Evolutionary conservation across 2,888 invertebrate genomes (phyloP), one percentile per base, ranked within the genome.

Genomic region (Achlya flavicornis): DNA sequence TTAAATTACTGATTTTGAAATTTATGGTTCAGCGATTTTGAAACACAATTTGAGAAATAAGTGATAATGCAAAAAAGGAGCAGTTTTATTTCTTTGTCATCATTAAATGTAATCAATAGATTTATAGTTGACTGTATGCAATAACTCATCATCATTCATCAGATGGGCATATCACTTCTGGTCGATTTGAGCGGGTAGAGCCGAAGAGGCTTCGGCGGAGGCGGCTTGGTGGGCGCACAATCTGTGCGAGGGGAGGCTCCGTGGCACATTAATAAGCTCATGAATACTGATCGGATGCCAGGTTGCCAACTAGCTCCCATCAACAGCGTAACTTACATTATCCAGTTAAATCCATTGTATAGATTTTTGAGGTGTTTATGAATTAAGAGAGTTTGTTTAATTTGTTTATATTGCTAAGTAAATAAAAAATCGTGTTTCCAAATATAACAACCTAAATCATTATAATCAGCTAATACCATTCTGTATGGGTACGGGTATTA

Each of bases 231-330:
- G 77, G 82, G 79, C 80, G 81, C 79, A 80, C 84, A 81, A 85
- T 87, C 83, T 87, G 86, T 84, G 80, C 79, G 81, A 78, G 77
- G 77, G 73, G 72, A 73, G 74, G 78, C 71, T 78, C 74, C 71
- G 75, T 78, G 75, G 73, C 81, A 85, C 89, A 89, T 91, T 91
- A 90, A 90, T 89, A 90, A 86, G 82, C 85, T 89, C 87, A 89
- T 91, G 91, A 92, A 92, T 89, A 89, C 86, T 86, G 82, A 88
- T 86, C 81, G 82, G 71, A 66, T 78, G 74, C 77, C 78, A 67
- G 71, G 68, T 73, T 66, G 70, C 72, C 64, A 62, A 61, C 67
- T 67, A 69, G 70, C 70, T 77, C 73, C 72, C 74, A 73, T 76
- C 67, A 75, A 74, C 73, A 75, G 58, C 58, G 33, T 53, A 62